Conservation (phyloP, 2,797 vertebrate genomes). For the Danio aesculapii region DNA sequence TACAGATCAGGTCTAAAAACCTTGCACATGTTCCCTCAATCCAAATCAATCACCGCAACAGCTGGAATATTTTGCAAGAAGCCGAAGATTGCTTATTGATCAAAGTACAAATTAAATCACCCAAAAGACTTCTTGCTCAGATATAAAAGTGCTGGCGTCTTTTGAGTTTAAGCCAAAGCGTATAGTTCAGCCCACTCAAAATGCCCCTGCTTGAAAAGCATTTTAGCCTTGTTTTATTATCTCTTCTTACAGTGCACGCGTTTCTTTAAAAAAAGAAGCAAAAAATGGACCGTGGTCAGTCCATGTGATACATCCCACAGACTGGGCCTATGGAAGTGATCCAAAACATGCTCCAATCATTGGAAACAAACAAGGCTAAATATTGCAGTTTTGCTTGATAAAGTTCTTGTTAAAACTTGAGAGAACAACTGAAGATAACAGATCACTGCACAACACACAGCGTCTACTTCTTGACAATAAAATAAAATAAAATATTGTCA, state of each 20-base stretch:
- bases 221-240: constrained; percentile 47
- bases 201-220: constrained; percentile 8
- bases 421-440: background rate
- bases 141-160: constrained; percentile 42
- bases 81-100: constrained; percentile 69
- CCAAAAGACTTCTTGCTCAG: constrained; percentile 49
- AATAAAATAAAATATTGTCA: too few relatives aligned
- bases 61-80: constrained; percentile 62
- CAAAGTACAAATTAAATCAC: constrained; percentile 61
- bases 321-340: constrained; percentile 2
- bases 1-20: constrained; percentile 49
- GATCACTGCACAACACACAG: background rate
- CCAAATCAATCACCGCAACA: constrained; percentile 66
- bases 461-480: too few relatives aligned
- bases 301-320: constrained; percentile 1
- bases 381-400: constrained; percentile 7
- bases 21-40: constrained; percentile 61
- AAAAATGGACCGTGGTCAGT: background rate
- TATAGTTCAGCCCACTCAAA: constrained; percentile 36
- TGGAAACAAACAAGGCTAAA: constrained; percentile 21
- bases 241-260: background rate
- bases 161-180: constrained; percentile 28
- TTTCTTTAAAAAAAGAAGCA: background rate
- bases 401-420: background rate
- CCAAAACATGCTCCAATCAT: constrained; percentile 4